Evolutionary conservation across 64 coral and sea anemone genomes (phyloP).

Genomic region (Orbicella faveolata): DNA sequence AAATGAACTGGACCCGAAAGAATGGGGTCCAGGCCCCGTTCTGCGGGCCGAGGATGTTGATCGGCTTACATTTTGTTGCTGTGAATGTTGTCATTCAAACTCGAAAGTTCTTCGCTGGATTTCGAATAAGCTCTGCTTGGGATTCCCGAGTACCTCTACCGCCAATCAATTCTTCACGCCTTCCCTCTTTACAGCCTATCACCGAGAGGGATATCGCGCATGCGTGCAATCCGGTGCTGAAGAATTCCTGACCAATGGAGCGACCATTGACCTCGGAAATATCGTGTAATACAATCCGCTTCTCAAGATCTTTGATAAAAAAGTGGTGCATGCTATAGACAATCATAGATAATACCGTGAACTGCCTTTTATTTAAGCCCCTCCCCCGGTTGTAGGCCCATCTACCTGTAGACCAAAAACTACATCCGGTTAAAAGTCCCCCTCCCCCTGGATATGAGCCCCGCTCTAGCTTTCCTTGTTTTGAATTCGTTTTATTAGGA

Average conservation of each 20-base stretch:
- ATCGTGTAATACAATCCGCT: background rate
- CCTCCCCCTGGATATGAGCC: too few species aligned
- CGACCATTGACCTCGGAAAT: background rate
- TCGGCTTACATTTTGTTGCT: conserved; percentile 78
- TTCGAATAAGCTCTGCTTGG: conserved; percentile 56
- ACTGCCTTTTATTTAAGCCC: too few species aligned
- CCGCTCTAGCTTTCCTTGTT: too few species aligned
- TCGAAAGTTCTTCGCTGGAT: conserved; percentile 36
- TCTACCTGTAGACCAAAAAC: too few species aligned
- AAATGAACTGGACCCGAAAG: conserved; percentile 33
- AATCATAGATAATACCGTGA: too few species aligned
- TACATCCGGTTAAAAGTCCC: too few species aligned
- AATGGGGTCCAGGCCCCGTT: conserved; percentile 66
- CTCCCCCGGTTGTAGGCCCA: too few species aligned
- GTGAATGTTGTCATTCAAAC: conserved; percentile 70
- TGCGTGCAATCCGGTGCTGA: conserved; percentile 33
- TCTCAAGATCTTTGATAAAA: background rate
- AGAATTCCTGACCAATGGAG: background rate
- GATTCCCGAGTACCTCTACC: conserved; percentile 58
- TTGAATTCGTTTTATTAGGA: too few species aligned
- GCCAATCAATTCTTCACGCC: conserved; percentile 47
- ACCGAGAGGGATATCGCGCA: conserved; percentile 49
- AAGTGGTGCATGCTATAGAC: background rate
- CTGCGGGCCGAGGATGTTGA: conserved; percentile 60
- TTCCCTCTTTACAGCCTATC: conserved; percentile 32